A percentile compares a stretch with the other conserved stretches of the same genome.
These are phyloP conservation scores for Zygothrica quintamaculata DNA, from an alignment of 2,888 invertebrate species.

Conservation along the genomic window DNA sequence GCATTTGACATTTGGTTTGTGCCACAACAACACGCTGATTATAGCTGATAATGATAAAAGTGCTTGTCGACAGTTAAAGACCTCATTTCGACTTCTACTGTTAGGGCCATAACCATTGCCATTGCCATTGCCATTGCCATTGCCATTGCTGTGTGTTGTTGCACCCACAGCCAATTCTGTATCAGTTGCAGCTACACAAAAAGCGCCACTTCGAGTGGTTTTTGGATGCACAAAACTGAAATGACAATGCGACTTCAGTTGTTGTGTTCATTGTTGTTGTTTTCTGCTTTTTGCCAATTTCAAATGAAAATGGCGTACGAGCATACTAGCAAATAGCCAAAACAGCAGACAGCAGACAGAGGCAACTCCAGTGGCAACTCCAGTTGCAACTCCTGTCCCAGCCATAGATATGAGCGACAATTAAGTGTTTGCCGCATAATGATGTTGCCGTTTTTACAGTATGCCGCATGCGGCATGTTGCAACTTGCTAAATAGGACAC, in stretches of 20 bases:
- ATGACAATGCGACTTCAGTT: slow-evolving; percentile 47
- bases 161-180: slow-evolving; percentile 3
- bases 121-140: slow-evolving; percentile 1
- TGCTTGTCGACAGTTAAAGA: slow-evolving; percentile 40
- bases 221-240: slow-evolving; percentile 39
- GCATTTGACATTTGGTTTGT: slow-evolving; percentile 57
- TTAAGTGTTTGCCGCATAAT: slow-evolving; percentile 78
- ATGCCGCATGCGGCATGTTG: slow-evolving; percentile 32
- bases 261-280: too few relatives aligned
- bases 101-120: neutral
- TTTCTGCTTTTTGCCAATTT: slow-evolving; percentile 56
- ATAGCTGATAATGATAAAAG: slow-evolving; percentile 73
- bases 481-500: slow-evolving; percentile 17
- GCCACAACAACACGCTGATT: slow-evolving; percentile 71
- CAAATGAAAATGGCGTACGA: slow-evolving; percentile 59
- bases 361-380: slow-evolving; percentile 6
- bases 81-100: neutral
- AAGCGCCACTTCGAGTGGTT: slow-evolving; percentile 31
- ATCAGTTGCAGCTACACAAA: slow-evolving; percentile 18
- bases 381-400: slow-evolving; percentile 27
- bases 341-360: slow-evolving; percentile 22
- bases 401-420: slow-evolving; percentile 76
- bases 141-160: too few relatives aligned
- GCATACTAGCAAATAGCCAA: too few relatives aligned
- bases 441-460: slow-evolving; percentile 74